A percentile compares a stretch with the other conserved stretches of the same genome.
These are phyloP conservation scores for Zosterops borbonicus DNA, from an alignment of 2,113 vertebrate genomes.

Conservation along the genomic window DNA sequence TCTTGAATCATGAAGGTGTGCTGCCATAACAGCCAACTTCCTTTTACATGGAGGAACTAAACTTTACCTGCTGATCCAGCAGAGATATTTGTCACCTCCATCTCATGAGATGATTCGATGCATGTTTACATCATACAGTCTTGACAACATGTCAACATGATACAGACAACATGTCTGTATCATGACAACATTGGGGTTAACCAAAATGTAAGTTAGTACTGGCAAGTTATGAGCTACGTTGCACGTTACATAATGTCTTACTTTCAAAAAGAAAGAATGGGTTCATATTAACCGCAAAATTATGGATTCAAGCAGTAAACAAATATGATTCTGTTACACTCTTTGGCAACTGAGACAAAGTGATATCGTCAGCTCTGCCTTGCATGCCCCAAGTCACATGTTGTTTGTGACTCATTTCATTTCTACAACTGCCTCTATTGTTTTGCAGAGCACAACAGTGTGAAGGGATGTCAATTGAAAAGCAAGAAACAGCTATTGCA, in stretches of 20 bases:
- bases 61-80: neutral
- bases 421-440: slow-evolving; percentile 46
- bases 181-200: neutral
- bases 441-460: neutral
- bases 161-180: neutral
- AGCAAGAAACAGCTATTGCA: slow-evolving; percentile 15
- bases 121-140: too few species aligned
- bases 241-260: neutral
- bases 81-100: neutral
- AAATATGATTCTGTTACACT: neutral
- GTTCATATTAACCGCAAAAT: neutral
- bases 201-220: neutral
- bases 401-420: slow-evolving; percentile 33
- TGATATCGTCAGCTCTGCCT: slow-evolving; percentile 20
- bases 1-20: neutral
- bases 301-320: neutral
- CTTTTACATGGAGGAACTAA: neutral
- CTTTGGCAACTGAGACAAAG: slow-evolving; percentile 19
- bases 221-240: neutral
- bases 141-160: neutral
- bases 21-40: neutral
- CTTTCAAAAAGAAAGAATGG: neutral
- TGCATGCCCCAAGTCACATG: slow-evolving; percentile 17
- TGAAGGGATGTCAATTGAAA: neutral
- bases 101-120: neutral